phyloP scores from a whole-genome alignment of 2,113 vertebrate genomes.

The Epinephelus lanceolatus region DNA sequence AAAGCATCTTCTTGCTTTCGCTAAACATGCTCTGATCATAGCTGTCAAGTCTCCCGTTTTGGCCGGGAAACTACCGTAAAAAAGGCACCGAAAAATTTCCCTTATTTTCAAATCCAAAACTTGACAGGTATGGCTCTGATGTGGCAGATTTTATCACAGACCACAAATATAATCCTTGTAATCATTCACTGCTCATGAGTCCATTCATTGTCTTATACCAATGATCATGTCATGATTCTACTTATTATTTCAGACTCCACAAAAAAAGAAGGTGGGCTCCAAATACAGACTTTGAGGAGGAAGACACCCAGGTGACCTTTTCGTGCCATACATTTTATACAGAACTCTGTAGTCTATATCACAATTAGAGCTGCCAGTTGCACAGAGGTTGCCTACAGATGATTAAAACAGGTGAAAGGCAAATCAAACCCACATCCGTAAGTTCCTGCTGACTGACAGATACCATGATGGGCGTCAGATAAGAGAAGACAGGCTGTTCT shows the following conservation, averaged over 20 bases:
- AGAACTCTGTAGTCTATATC: not conserved
- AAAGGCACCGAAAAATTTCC: too few relatives aligned
- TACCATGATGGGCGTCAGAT: not conserved
- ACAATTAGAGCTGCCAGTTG: not conserved
- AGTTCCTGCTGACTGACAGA: not conserved
- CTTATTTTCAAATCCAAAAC: too few relatives aligned
- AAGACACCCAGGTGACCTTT: slow-evolving; percentile 21
- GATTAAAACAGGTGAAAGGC: not conserved
- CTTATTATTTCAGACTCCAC: slow-evolving; percentile 24
- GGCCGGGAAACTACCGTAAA: too few relatives aligned
- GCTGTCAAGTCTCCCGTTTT: too few relatives aligned
- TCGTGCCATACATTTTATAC: not conserved
- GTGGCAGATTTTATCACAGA: too few relatives aligned
- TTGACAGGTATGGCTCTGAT: too few relatives aligned
- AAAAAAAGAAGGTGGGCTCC: not conserved
- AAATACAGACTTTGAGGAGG: not conserved
- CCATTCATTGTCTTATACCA: not conserved
- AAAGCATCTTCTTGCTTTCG: too few relatives aligned
- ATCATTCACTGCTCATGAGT: not conserved
- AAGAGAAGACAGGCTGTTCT: not conserved
- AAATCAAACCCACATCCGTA: not conserved
- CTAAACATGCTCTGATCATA: too few relatives aligned
- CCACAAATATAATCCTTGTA: not conserved
- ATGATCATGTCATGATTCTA: not conserved
- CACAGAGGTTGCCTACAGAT: not conserved